A percentile compares a stretch with the other conserved stretches of the same genome.
Evolutionary conservation across 2,888 invertebrate genomes (phyloP).

Genomic region (Epinotia nisella): DNA sequence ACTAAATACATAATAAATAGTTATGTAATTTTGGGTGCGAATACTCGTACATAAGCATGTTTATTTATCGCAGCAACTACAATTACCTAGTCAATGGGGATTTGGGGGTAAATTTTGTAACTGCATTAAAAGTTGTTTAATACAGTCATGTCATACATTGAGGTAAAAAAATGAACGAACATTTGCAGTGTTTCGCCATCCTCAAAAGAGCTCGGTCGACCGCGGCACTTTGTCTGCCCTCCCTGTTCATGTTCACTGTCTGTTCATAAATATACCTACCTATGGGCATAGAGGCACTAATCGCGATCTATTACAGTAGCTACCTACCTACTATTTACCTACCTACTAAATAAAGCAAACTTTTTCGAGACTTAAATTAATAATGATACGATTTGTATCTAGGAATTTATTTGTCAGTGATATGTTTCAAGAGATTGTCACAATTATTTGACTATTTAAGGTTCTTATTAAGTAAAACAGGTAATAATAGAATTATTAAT

Average conservation of each 20-base stretch:
- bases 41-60: neutral
- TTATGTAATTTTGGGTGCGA: constrained; percentile 1
- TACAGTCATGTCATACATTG: constrained; percentile 26
- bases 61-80: constrained; percentile 8
- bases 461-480: too few species aligned
- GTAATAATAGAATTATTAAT: too few species aligned
- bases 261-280: too few species aligned
- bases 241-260: neutral
- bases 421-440: too few species aligned
- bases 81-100: constrained; percentile 16
- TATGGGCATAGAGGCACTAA: too few species aligned
- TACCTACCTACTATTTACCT: too few species aligned
- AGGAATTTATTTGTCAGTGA: too few species aligned
- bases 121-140: constrained; percentile 35
- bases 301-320: too few species aligned
- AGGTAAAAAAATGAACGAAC: constrained; percentile 28
- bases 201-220: neutral
- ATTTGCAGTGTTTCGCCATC: constrained; percentile 14
- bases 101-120: constrained; percentile 30
- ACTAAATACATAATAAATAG: neutral
- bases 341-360: too few species aligned
- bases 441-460: too few species aligned
- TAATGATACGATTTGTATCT: too few species aligned
- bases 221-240: neutral
- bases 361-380: too few species aligned